A percentile compares a stretch with the other conserved stretches of the same genome.
Conservation (phyloP, 2,888 invertebrate species). For the Arenicola marina region DNA sequence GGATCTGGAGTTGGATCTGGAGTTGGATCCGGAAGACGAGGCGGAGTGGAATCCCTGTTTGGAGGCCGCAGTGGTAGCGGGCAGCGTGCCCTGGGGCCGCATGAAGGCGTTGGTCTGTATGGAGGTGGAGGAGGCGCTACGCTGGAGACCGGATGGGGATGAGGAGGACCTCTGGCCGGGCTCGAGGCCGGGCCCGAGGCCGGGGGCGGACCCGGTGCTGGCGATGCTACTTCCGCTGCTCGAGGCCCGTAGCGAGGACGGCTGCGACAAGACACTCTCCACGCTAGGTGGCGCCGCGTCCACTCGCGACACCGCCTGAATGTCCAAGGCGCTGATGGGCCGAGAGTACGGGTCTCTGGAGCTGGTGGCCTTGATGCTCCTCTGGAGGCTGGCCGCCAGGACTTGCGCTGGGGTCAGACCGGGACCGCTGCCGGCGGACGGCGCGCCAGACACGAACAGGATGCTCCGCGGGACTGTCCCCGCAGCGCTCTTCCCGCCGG, state of each 20-base stretch:
- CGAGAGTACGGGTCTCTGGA: not conserved
- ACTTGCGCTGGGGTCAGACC: conserved; percentile 3
- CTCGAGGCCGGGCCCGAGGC: too few relatives aligned
- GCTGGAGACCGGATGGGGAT: not conserved
- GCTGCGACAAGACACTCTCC: too few relatives aligned
- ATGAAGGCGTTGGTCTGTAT: conserved; percentile 41
- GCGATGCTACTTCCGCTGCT: not conserved
- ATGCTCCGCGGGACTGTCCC: too few relatives aligned
- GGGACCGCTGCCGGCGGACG: not conserved
- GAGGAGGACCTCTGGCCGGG: not conserved
- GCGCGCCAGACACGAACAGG: not conserved
- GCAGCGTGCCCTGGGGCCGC: conserved; percentile 41
- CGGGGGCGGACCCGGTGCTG: not conserved
- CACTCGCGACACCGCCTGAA: not conserved
- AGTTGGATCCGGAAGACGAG: too few relatives aligned
- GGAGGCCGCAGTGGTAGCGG: not conserved
- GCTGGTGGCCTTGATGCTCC: not conserved
- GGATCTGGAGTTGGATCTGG: too few relatives aligned
- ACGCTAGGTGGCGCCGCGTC: not conserved
- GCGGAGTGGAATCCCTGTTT: too few relatives aligned
- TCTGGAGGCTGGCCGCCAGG: not conserved
- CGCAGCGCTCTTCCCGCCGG: too few relatives aligned
- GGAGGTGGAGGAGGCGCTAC: conserved; percentile 18
- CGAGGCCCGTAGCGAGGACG: not conserved
- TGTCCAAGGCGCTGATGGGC: not conserved